A percentile compares a stretch with the other conserved stretches of the same genome.
Evolutionary conservation across 2,888 invertebrate genomes (phyloP).

Genomic region (Heteromyza rotundicornis): DNA sequence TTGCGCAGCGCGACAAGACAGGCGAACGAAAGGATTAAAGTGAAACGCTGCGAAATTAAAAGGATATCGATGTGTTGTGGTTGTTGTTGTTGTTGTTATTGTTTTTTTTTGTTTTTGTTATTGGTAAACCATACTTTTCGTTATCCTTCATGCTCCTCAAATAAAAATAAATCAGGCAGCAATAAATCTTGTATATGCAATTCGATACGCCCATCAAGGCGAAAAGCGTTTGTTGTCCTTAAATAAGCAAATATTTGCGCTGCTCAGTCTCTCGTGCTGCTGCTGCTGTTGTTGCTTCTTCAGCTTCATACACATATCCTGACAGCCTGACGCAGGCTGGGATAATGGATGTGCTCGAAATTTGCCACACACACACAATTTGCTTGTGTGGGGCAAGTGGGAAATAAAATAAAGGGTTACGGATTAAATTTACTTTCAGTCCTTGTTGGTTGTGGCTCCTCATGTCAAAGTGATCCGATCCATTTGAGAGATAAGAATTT

Average conservation of each 20-base stretch:
- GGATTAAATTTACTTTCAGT: neutral
- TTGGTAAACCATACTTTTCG: neutral
- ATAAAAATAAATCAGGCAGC: constrained; percentile 55
- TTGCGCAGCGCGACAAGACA: no score
- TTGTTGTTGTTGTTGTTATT: no score
- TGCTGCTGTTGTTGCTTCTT: neutral
- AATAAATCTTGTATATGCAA: constrained; percentile 57
- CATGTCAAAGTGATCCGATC: neutral
- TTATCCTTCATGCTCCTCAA: constrained; percentile 6
- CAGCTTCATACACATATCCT: neutral
- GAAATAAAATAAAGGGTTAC: neutral
- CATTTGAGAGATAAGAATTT: neutral
- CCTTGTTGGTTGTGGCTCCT: neutral
- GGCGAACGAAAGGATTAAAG: constrained; percentile 1
- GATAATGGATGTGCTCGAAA: neutral
- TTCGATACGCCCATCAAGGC: constrained; percentile 54
- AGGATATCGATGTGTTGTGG: neutral
- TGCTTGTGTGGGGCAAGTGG: neutral
- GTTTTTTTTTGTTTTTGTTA: no score
- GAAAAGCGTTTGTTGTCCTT: constrained; percentile 2
- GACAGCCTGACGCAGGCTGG: neutral
- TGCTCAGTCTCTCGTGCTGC: neutral
- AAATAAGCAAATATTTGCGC: constrained; percentile 6
- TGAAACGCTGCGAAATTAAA: neutral
- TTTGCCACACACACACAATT: constrained; percentile 9